phyloP scores from a whole-genome alignment of 92 coral and sea anemone species.

The Epizoanthus ramosus region DNA sequence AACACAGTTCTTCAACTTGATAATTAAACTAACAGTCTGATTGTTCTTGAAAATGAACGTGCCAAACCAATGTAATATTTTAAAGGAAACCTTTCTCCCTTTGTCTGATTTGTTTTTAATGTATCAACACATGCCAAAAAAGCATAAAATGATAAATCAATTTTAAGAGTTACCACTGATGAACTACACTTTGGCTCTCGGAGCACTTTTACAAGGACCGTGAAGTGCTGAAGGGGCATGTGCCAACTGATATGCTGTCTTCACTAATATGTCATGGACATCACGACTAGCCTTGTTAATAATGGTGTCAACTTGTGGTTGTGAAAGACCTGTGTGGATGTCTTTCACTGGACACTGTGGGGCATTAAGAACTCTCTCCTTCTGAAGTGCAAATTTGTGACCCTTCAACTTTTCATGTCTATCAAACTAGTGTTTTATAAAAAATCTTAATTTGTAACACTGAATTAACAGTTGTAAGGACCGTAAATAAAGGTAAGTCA shows the following conservation, averaged over 20 bases:
- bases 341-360: slow-evolving; percentile 9
- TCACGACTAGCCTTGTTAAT: background rate
- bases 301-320: too few species aligned
- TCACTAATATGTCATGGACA: slow-evolving; percentile 1
- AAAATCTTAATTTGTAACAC: background rate
- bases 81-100: too few species aligned
- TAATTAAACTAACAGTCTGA: too few species aligned
- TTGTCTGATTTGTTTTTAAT: too few species aligned
- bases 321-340: background rate
- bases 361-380: background rate
- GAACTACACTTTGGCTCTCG: too few species aligned
- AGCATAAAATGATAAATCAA: too few species aligned
- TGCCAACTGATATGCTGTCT: slow-evolving; percentile 23
- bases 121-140: too few species aligned
- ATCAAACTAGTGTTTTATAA: background rate
- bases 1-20: background rate
- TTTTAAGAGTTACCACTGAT: too few species aligned
- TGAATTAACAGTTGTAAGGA: background rate
- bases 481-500: background rate
- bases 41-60: slow-evolving; percentile 31
- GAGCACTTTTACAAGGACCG: too few species aligned
- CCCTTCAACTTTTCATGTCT: slow-evolving; percentile 23
- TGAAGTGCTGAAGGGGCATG: too few species aligned
- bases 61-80: too few species aligned
- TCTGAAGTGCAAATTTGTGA: slow-evolving; percentile 21